Evolutionary conservation across 2,113 vertebrate genomes (phyloP).

Genomic region (Cyanistes caeruleus): DNA sequence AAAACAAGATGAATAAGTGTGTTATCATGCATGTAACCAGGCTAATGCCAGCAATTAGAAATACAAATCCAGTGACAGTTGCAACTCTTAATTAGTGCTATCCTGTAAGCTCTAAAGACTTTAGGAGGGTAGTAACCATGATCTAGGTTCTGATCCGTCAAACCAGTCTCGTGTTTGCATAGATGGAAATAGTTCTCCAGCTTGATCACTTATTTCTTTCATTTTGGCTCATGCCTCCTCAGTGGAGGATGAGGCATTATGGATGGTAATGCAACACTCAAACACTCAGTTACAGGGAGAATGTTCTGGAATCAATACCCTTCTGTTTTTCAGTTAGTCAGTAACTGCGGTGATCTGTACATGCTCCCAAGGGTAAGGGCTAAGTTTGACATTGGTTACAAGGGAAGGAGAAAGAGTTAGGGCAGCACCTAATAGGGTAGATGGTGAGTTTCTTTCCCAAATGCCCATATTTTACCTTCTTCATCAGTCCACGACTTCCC

Average conservation of each 20-base stretch:
- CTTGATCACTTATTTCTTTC: background rate
- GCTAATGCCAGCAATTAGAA: background rate
- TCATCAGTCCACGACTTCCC: accelerated
- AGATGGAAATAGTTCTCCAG: background rate
- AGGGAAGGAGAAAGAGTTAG: background rate
- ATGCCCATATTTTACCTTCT: background rate
- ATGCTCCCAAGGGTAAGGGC: background rate
- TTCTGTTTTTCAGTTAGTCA: background rate
- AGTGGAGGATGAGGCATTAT: background rate
- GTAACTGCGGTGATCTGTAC: background rate
- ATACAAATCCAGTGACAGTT: background rate
- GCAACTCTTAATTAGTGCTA: background rate
- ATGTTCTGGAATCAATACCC: background rate
- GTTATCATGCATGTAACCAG: background rate
- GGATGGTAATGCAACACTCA: background rate
- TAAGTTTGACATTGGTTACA: background rate
- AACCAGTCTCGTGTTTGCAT: background rate
- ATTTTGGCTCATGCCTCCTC: background rate
- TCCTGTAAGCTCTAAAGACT: background rate
- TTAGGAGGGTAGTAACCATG: background rate
- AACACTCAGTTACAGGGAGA: background rate
- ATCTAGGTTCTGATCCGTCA: background rate
- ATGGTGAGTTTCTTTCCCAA: background rate
- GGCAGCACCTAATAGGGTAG: background rate
- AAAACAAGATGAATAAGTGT: accelerated